Conservation (phyloP, 2,888 invertebrate species). For the Aporophyla nigra region DNA sequence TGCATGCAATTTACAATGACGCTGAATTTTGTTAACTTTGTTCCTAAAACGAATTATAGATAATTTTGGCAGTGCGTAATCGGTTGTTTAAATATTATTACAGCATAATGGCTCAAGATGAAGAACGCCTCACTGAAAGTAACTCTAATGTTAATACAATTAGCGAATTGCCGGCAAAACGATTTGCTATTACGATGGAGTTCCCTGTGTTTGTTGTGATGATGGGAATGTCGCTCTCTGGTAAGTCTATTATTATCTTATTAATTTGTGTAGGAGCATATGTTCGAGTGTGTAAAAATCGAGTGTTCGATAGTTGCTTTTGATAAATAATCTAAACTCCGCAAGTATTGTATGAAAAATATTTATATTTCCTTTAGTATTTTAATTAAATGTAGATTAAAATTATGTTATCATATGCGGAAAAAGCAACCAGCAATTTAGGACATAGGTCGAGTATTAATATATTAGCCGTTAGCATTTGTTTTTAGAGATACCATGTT, state of each 20-base stretch:
- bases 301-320: not conserved
- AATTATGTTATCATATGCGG: conserved; percentile 3
- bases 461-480: not conserved
- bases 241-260: conserved; percentile 70
- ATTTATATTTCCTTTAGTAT: not conserved
- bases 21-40: not conserved
- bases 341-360: not conserved
- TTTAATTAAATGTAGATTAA: not conserved
- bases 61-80: conserved; percentile 32
- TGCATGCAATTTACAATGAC: not conserved
- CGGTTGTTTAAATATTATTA: conserved; percentile 21
- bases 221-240: conserved; percentile 81
- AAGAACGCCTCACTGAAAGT: conserved; percentile 74
- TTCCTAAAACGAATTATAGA: not conserved
- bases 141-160: conserved; percentile 73
- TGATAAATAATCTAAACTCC: too few relatives aligned
- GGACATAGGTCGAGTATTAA: not conserved
- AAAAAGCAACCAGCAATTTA: conserved; percentile 23
- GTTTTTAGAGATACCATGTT: too few relatives aligned
- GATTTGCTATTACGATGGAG: conserved; percentile 82
- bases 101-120: conserved; percentile 79
- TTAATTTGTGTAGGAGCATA: conserved; percentile 9
- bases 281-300: not conserved
- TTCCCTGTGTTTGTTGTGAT: conserved; percentile 85
- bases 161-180: conserved; percentile 75